Conservation (phyloP, 1,140 invertebrate genomes). For the Agrilus planipennis region DNA sequence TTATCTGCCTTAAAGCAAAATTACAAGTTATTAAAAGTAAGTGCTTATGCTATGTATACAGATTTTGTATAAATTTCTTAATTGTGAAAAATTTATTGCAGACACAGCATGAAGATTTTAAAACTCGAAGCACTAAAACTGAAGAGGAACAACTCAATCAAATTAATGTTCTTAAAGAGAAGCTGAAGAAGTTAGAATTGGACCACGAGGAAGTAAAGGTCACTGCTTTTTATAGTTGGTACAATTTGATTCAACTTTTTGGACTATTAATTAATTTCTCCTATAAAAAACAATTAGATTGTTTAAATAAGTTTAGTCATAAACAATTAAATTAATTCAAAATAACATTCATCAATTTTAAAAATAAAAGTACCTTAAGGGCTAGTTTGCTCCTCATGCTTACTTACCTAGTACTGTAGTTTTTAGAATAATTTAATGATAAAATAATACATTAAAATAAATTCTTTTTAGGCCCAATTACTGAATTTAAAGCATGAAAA, state of each 20-base stretch:
- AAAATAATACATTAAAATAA: too few species aligned
- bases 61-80: background rate
- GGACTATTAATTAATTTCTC: background rate
- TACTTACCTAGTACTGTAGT: background rate
- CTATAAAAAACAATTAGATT: conserved; percentile 1
- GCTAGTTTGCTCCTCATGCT: too few species aligned
- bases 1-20: conserved; percentile 35
- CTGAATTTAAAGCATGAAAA: conserved; percentile 12
- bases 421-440: background rate
- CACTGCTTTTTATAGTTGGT: conserved; percentile 14
- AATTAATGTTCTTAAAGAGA: conserved; percentile 28
- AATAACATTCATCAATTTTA: too few species aligned
- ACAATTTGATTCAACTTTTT: conserved; percentile 16
- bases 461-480: conserved; percentile 10
- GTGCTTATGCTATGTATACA: background rate
- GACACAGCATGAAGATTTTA: conserved; percentile 30
- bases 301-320: too few species aligned
- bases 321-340: background rate
- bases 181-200: conserved; percentile 26
- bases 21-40: conserved; percentile 35
- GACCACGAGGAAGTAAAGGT: conserved; percentile 25
- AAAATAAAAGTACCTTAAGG: too few species aligned
- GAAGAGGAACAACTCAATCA: conserved; percentile 27
- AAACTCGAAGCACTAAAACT: conserved; percentile 24
- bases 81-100: conserved; percentile 11